Evolutionary conservation across 1,140 invertebrate genomes (phyloP), one percentile per base, ranked within the genome.

Genomic region (Calliphora vicina): DNA sequence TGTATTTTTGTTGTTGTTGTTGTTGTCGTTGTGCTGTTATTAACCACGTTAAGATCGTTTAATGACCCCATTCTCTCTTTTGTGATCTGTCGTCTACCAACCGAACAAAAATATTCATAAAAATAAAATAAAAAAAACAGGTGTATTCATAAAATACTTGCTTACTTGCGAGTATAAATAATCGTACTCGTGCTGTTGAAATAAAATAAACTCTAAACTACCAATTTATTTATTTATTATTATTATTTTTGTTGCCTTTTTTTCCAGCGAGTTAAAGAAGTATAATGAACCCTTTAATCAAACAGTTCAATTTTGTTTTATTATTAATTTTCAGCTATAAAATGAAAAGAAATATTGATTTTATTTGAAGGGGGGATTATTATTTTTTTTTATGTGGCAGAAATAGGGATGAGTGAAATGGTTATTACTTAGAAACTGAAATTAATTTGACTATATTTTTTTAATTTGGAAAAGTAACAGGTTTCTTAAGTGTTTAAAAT

Each of bases 41-140:
- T 78, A 78, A 78, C 74, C 20, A 78, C 74, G 35, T 43, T 43
- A 43, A 78, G 74, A 78, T 78, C 74, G 74, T 78, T 78, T 78
- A 78, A 78, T 78, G 74, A 78, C 74, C 74, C 74, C 74, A 78
- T 45, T 43, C 23, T 78, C 74, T 78, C 35, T 43, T 67, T 10
- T 67, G 61, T 67, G 61, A 67, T 67, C 61, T 67, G 61, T 67
- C 61, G 61, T 67, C 61, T 67, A 67, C 61, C 45, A 50, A 35
- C 5, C 50, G 50, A 57, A 57, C 50, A 57, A 57, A 57, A 57
- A 57, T 17, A 57, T 35, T 35, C 35, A 35, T 1, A 35, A 35
- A 35, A 57, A 57, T 17, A 57, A 57, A 57, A 57, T 6, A 57
- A 57, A 35, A n/a, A 20, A 67, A 67, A 67, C 61, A 67, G 61